phyloP scores from a whole-genome alignment of 1,140 invertebrate genomes.

The Tenebrio molitor region DNA sequence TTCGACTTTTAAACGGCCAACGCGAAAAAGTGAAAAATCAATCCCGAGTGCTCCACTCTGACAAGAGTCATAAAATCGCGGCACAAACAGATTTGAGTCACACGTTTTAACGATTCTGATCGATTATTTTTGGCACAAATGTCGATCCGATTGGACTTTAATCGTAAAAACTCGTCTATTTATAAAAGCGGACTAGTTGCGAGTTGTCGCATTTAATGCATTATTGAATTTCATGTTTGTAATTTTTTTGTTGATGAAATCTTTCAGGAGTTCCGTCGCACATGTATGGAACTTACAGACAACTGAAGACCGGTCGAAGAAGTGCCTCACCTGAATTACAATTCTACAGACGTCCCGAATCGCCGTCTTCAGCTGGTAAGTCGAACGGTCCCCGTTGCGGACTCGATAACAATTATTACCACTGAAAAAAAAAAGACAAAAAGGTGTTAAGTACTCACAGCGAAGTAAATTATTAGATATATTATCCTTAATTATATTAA shows the following conservation, averaged over 20 bases:
- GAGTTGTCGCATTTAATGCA: neutral
- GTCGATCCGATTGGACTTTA: neutral
- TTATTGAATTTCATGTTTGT: neutral
- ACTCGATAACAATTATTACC: slow-evolving; percentile 51
- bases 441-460: neutral
- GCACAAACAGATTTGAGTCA: neutral
- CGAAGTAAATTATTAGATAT: neutral
- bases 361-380: slow-evolving; percentile 59
- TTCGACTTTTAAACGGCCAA: neutral
- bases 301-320: slow-evolving; percentile 60
- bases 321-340: slow-evolving; percentile 50
- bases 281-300: slow-evolving; percentile 66
- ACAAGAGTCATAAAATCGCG: neutral
- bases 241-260: slow-evolving; percentile 9
- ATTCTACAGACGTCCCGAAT: slow-evolving; percentile 53
- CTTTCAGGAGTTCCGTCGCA: slow-evolving; percentile 65
- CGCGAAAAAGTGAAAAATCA: too few species aligned
- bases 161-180: neutral
- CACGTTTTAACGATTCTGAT: neutral
- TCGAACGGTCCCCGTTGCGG: slow-evolving; percentile 53
- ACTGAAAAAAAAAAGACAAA: slow-evolving; percentile 17
- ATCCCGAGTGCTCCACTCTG: neutral
- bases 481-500: too few species aligned
- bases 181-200: neutral
- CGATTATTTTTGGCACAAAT: neutral